Base-by-base conservation (phyloP, 2,888 invertebrate species). In the Lapara coniferarum region DNA sequence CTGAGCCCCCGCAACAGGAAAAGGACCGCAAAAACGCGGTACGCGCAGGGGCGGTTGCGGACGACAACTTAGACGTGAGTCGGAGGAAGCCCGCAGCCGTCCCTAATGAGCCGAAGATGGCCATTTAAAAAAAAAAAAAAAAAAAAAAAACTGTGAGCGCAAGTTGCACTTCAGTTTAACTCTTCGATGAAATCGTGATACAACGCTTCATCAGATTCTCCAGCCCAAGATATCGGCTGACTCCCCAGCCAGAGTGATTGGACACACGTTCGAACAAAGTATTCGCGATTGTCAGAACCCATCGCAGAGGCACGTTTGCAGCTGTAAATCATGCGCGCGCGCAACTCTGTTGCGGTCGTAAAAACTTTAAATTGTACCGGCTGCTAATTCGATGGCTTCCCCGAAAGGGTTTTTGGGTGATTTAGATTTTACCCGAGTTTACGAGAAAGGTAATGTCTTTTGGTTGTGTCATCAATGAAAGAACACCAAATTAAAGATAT, bases 271-370 rank as follows among this genome's bases (percentile, higher is more conserved):
- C 49, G 46, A 53, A 66, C 66, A 66, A 66, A 53, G 66, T 66
- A 66, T 52, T 19, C 19, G 25, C 10, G 37, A 53, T 63, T 49
- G 63, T 49, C 46, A 63, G 63, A 63, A 49, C 19, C 13, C 13
- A 63, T 19, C 63, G 46, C 63, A 49, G 10, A n/a, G 59, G 59
- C 44, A 19, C 63, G 63, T 49, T 63, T 49, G 19, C 63, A 5
- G 46, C 7, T 63, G 49, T 63, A 66, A 66, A 66, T 66, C 66
- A 66, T 16, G 10, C 51, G 8, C 14, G 49, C 19, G 66, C 51
- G 72, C 83, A 78, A 84, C 84, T 81, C 66, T 85, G 84, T 84
- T 85, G 88, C 79, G 53, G 66, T 76, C 79, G 80, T 84, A 81
- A 79, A 78, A 58, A 63, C 70, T 70, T 72, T 73, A 75, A 76